These are phyloP conservation scores for Cottoperca gobio DNA, from an alignment of 2,797 vertebrate genomes.

Conservation along the genomic window DNA sequence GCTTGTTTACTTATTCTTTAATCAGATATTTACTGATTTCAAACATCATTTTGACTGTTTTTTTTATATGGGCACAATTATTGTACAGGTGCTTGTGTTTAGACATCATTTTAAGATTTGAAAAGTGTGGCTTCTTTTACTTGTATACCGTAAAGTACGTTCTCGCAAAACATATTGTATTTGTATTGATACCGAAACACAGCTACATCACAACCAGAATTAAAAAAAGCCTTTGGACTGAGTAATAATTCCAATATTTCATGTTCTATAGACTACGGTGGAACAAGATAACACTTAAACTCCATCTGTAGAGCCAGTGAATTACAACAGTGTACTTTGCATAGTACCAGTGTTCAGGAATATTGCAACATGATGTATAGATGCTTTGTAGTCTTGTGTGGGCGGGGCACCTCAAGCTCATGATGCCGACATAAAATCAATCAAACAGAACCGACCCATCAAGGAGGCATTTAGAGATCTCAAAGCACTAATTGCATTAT, in stretches of 20 bases:
- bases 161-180: not conserved
- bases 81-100: not conserved
- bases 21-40: not conserved
- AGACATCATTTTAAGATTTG: not conserved
- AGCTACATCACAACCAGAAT: not conserved
- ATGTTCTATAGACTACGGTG: slow-evolving; percentile 8
- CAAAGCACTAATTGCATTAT: slow-evolving; percentile 46
- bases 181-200: not conserved
- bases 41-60: not conserved
- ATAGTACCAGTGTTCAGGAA: slow-evolving; percentile 6
- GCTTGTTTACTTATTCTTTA: not conserved
- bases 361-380: slow-evolving; percentile 17
- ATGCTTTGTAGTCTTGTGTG: slow-evolving; percentile 17
- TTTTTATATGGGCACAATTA: not conserved
- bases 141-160: not conserved
- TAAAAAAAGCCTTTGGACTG: not conserved
- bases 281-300: slow-evolving; percentile 56
- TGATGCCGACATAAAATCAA: slow-evolving; percentile 10
- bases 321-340: slow-evolving; percentile 4
- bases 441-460: slow-evolving; percentile 20
- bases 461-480: slow-evolving; percentile 25
- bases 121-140: not conserved
- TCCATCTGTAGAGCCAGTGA: slow-evolving; percentile 16
- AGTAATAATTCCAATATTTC: slow-evolving; percentile 14
- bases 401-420: slow-evolving; percentile 4